Percentiles rank a stretch among this genome's conserved stretches.
Evolutionary conservation across 2,797 vertebrate species (phyloP).

Genomic region (Antennarius maculatus): DNA sequence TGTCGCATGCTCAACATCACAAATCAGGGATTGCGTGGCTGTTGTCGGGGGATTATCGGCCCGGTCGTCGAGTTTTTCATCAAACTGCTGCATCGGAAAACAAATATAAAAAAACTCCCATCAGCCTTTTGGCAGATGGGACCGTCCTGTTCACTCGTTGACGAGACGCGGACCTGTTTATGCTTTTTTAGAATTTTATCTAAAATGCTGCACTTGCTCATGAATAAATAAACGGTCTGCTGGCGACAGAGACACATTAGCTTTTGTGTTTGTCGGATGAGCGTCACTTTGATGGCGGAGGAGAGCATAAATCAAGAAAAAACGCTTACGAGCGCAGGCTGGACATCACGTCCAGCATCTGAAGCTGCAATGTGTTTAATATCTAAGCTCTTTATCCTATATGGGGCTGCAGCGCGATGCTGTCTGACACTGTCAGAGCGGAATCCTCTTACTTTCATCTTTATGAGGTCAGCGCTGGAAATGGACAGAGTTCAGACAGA

Average conservation of each 20-base stretch:
- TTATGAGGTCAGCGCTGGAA: slow-evolving; percentile 76
- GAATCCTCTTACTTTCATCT: slow-evolving; percentile 79
- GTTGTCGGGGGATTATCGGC: slow-evolving; percentile 71
- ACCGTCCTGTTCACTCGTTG: slow-evolving; percentile 33
- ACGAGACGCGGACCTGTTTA: slow-evolving; percentile 30
- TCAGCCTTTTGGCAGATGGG: slow-evolving; percentile 43
- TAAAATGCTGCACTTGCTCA: slow-evolving; percentile 40
- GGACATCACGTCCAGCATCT: slow-evolving; percentile 52
- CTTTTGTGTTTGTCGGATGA: slow-evolving; percentile 44
- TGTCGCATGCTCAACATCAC: slow-evolving; percentile 74
- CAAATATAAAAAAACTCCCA: slow-evolving; percentile 41
- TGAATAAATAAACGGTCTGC: slow-evolving; percentile 64
- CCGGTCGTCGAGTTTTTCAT: slow-evolving; percentile 69
- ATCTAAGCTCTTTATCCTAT: slow-evolving; percentile 79
- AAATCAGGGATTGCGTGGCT: slow-evolving; percentile 74
- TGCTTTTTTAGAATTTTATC: slow-evolving; percentile 12
- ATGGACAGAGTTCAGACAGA: slow-evolving; percentile 76
- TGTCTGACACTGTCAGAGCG: slow-evolving; percentile 70
- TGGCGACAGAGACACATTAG: slow-evolving; percentile 52
- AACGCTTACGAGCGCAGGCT: slow-evolving; percentile 43
- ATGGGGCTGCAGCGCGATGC: slow-evolving; percentile 67
- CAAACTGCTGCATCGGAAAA: slow-evolving; percentile 69
- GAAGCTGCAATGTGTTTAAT: slow-evolving; percentile 71
- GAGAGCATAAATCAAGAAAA: slow-evolving; percentile 59
- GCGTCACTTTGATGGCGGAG: slow-evolving; percentile 41